Base-by-base conservation (phyloP, 2,113 vertebrate genomes). In the Cephalophus harveyi region DNA sequence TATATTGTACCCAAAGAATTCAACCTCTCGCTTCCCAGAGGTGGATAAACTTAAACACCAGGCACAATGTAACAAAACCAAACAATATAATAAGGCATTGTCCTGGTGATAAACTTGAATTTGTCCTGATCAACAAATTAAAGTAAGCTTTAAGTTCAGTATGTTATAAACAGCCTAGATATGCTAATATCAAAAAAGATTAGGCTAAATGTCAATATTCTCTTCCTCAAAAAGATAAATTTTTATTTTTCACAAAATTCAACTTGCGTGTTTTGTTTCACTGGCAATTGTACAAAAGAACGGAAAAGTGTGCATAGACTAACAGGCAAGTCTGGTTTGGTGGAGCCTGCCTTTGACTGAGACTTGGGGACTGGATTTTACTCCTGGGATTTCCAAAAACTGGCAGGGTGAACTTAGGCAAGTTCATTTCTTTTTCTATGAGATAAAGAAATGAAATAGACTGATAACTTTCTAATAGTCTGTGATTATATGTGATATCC, bases 241-340 rank as follows among this genome's bases (percentile, higher is more conserved):
- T 94, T 92, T 92, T 71, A 57, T 94, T 87, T 94, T 86, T 81
- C 85, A 76, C 54, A 96, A 87, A 96, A 87, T 59, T 90, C 23
- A 60, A 78, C 25, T 48, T 64, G 40, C 33, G 0, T 92, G 33
- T 86, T 74, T 43, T 64, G 10, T 79, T 88, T 92, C 81, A 92
- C 33, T 60, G 52, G n/a, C n/a, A 92, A 11, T 59, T 60, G 86
- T 19, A 52, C 4, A 25, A 97, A 12, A 76, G 48, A 87, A 12
- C 8, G 83, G 23, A 54, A 87, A 90, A 96, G 16, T 67, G 43
- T 16, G 27, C 55, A 27, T n/a, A 81, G 21, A 40, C n/a, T 25
- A 54, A 25, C 0, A 52, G 21, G 48, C 17, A 85, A 76, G 6
- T 87, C 62, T 92, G 25, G 6, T 36, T 46, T 89, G 43, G 30